Conservation (phyloP, 1,140 invertebrate genomes). For the Thrips palmi region DNA sequence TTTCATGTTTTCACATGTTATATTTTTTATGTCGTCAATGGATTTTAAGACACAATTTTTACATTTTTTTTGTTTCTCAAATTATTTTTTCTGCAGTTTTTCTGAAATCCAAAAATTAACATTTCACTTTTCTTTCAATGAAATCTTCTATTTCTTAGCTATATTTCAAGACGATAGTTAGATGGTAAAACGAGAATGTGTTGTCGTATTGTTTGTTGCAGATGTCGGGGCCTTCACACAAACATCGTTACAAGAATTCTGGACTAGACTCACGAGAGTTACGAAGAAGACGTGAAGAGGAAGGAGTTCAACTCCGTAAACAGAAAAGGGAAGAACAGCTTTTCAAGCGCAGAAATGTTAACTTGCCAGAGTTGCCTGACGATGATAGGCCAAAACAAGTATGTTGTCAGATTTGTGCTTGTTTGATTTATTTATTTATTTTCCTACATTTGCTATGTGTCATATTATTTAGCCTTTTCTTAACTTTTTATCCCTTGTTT, state of each 20-base stretch:
- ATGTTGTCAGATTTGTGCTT: slow-evolving; percentile 10
- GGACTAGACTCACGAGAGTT: slow-evolving; percentile 83
- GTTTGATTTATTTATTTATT: too few relatives aligned
- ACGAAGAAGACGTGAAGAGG: slow-evolving; percentile 79
- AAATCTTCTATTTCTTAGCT: too few relatives aligned
- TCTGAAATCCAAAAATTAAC: too few relatives aligned
- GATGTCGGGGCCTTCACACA: slow-evolving; percentile 65
- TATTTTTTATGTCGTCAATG: too few relatives aligned
- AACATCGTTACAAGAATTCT: slow-evolving; percentile 89
- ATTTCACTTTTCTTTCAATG: too few relatives aligned
- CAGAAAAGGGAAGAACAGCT: slow-evolving; percentile 87
- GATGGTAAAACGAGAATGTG: too few relatives aligned
- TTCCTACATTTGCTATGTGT: too few relatives aligned
- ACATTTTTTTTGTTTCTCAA: too few relatives aligned
- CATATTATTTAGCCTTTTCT: background rate
- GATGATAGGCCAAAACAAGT: slow-evolving; percentile 24
- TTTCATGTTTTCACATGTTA: too few relatives aligned
- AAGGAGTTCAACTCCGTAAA: slow-evolving; percentile 88
- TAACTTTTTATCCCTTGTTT: slow-evolving; percentile 2
- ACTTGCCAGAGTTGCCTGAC: slow-evolving; percentile 27
- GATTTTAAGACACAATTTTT: too few relatives aligned
- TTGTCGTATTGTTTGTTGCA: slow-evolving; percentile 20
- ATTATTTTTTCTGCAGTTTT: too few relatives aligned
- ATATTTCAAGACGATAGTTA: too few relatives aligned
- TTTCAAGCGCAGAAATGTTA: slow-evolving; percentile 82